Percentiles rank a stretch among this genome's conserved stretches.
phyloP scores from a whole-genome alignment of 1,140 invertebrate genomes.

The Drosophila pallidifrons region DNA sequence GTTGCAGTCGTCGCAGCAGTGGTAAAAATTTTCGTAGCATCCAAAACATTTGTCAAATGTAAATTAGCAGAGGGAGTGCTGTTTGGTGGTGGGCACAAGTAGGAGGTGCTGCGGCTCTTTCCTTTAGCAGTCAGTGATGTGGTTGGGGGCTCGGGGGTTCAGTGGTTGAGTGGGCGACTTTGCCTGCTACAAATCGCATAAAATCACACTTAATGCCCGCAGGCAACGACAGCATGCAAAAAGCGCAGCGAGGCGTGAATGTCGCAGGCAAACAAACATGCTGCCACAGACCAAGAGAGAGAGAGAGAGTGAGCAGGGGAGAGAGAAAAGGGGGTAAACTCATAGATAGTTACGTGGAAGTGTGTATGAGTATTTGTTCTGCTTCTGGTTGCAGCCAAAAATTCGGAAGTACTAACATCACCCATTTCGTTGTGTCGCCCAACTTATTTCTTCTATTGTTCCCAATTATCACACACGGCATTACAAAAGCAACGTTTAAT shows the following conservation, averaged over 20 bases:
- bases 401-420: slow-evolving; percentile 70
- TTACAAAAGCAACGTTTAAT: slow-evolving; percentile 76
- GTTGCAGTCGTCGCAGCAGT: slow-evolving; percentile 59
- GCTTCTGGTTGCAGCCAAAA: slow-evolving; percentile 57
- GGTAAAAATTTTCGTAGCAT: slow-evolving; percentile 69
- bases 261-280: slow-evolving; percentile 75
- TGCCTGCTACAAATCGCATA: slow-evolving; percentile 75
- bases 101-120: slow-evolving; percentile 50
- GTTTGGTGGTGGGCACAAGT: not conserved
- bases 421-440: slow-evolving; percentile 17
- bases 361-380: slow-evolving; percentile 36
- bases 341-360: slow-evolving; percentile 5
- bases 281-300: not conserved
- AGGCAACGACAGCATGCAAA: slow-evolving; percentile 76
- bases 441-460: slow-evolving; percentile 71
- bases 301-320: not conserved
- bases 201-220: slow-evolving; percentile 82
- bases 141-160: slow-evolving; percentile 11
- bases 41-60: slow-evolving; percentile 82
- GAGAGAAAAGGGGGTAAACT: not conserved
- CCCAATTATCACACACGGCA: slow-evolving; percentile 70
- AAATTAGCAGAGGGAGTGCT: slow-evolving; percentile 68
- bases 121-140: slow-evolving; percentile 44
- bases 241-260: slow-evolving; percentile 77
- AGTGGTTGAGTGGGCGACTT: slow-evolving; percentile 28